Evolutionary conservation across 2,888 invertebrate species (phyloP), one percentile per base, ranked within the genome.

Genomic region (Cyclophora punctaria): DNA sequence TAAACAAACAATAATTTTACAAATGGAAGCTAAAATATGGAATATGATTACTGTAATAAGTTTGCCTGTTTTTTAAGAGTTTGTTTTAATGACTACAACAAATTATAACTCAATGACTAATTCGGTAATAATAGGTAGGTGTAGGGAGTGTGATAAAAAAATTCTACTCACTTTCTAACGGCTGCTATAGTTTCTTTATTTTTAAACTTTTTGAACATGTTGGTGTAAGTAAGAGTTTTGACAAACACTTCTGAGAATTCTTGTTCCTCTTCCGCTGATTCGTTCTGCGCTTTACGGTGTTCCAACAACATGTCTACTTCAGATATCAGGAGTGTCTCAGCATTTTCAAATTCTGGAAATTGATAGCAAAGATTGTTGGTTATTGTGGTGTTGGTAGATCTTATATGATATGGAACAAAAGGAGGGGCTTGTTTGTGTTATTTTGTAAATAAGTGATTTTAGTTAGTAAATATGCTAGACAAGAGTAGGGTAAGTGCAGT

Each of bases 231-330:
- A 35, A 97, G 90, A 0, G 98, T 99, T 80, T 99, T 99, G 93
- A 97, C 95, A 76, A 99, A 99, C 5, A 99, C 98, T 80, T 98
- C 98, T 0, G 98, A 98, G 76, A 99, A 95, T 80, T 99, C 98
- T 80, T 98, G 98, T 73, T 98, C 97, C 69, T 99, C 99, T 75
- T 99, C 99, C 3, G 98, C 97, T 37, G 96, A 97, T 82, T 99
- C 99, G 80, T 98, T 99, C 82, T 99, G 98, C 41, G 96, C 95
- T 80, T 98, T 98, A 49, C 99, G 92, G 82, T 99, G 98, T 75
- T 99, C 98, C 67, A 99, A 81, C 66, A 99, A 89, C 96, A 99
- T 97, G 75, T 96, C 95, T 0, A 97, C 97, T 89, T 97, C 97
- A 3, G 98, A 98, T 75, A 98, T 98, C 49, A 99, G 89, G 51